These are phyloP conservation scores for Aphelenchoides besseyi DNA, from an alignment of 1,140 invertebrate genomes.

Conservation along the genomic window DNA sequence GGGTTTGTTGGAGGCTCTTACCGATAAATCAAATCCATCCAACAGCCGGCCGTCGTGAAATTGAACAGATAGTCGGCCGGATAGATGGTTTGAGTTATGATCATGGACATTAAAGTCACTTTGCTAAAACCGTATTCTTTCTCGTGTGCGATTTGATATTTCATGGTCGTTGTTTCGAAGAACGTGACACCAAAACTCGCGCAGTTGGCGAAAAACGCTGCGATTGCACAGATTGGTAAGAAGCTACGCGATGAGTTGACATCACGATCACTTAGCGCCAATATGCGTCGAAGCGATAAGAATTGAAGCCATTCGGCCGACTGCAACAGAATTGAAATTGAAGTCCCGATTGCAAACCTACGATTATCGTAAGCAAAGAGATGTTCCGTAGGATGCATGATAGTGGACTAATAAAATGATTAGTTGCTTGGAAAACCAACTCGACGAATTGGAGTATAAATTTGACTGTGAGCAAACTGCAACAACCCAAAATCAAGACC, in stretches of 20 bases:
- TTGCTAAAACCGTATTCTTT: conserved; percentile 51
- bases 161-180: conserved; percentile 51
- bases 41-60: conserved; percentile 59
- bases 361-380: conserved; percentile 26
- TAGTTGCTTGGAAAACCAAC: conserved; percentile 42
- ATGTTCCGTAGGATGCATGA: conserved; percentile 30
- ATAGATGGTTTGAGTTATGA: conserved; percentile 62
- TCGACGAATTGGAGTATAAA: conserved; percentile 49
- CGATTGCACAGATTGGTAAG: conserved; percentile 47
- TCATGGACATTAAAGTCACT: conserved; percentile 57
- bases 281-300: conserved; percentile 50
- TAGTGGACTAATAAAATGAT: conserved; percentile 29
- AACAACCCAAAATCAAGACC: conserved; percentile 58
- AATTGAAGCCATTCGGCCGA: conserved; percentile 59
- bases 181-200: conserved; percentile 60
- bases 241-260: conserved; percentile 44
- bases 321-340: conserved; percentile 32
- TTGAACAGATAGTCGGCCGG: conserved; percentile 59
- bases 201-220: conserved; percentile 50
- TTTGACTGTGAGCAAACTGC: conserved; percentile 46
- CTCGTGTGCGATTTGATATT: conserved; percentile 57
- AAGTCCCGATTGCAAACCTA: conserved; percentile 5
- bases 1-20: conserved; percentile 18
- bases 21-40: conserved; percentile 54
- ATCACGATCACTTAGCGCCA: conserved; percentile 56